Evolutionary conservation across 2,113 vertebrate species (phyloP).

Genomic region (Pao palembangensis): DNA sequence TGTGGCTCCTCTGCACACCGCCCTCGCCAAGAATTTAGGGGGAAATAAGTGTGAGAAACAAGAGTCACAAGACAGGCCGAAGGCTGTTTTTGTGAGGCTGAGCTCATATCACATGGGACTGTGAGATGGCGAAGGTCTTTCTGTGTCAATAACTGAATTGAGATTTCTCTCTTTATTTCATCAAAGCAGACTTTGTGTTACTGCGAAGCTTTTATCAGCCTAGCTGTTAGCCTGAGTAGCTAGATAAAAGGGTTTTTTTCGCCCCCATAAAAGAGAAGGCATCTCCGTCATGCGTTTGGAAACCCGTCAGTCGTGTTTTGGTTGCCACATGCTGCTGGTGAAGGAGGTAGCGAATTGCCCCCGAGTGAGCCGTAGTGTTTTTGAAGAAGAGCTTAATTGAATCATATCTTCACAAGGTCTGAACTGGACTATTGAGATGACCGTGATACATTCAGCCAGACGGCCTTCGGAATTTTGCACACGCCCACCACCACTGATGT

Average conservation of each 20-base stretch:
- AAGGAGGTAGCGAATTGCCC: background rate
- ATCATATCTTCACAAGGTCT: no score
- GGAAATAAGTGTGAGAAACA: slow-evolving; percentile 17
- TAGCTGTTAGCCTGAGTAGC: slow-evolving; percentile 1
- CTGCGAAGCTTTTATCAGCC: background rate
- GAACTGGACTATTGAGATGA: background rate
- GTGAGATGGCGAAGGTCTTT: slow-evolving; percentile 9
- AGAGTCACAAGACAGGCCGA: slow-evolving; percentile 36
- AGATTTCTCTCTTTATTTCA: background rate
- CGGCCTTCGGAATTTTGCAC: slow-evolving; percentile 30
- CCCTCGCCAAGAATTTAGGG: slow-evolving; percentile 1
- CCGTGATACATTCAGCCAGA: background rate
- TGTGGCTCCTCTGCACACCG: slow-evolving; percentile 14
- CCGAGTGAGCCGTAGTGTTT: no score
- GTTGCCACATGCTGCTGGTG: background rate
- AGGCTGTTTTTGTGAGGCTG: background rate
- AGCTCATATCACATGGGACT: slow-evolving; percentile 21
- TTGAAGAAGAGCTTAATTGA: background rate
- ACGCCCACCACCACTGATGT: slow-evolving; percentile 5
- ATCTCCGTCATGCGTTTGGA: slow-evolving; percentile 6
- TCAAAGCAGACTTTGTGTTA: slow-evolving; percentile 36
- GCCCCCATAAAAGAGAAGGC: background rate
- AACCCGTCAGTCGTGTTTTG: background rate
- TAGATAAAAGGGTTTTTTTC: background rate
- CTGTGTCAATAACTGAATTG: slow-evolving; percentile 3